These are phyloP conservation scores for Neoscelio sp. DNA, from an alignment of 2,888 invertebrate genomes.

Conservation along the genomic window DNA sequence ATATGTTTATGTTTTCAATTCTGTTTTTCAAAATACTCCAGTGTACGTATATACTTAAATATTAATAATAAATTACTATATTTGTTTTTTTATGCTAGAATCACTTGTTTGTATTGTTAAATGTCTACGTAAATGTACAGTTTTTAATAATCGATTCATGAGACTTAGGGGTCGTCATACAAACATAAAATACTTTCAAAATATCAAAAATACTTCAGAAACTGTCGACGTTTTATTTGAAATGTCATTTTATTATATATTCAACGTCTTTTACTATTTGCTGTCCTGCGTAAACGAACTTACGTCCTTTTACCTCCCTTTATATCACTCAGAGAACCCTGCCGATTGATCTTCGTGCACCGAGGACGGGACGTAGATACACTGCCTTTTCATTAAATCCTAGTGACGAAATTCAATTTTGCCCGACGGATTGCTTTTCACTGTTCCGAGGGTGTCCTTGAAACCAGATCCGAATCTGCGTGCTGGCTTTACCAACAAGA, in stretches of 20 bases:
- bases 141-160: background rate
- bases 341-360: slow-evolving; percentile 61
- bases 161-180: too few relatives aligned
- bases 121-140: too few relatives aligned
- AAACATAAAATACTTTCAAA: too few relatives aligned
- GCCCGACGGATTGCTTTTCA: slow-evolving; percentile 80
- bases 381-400: slow-evolving; percentile 68
- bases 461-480: slow-evolving; percentile 80
- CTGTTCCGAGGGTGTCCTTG: slow-evolving; percentile 75
- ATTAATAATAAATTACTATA: too few relatives aligned
- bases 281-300: slow-evolving; percentile 56
- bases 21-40: too few relatives aligned
- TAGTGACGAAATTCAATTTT: slow-evolving; percentile 80
- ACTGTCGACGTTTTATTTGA: slow-evolving; percentile 16
- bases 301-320: slow-evolving; percentile 55
- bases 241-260: slow-evolving; percentile 44
- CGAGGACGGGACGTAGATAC: slow-evolving; percentile 48
- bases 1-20: too few relatives aligned
- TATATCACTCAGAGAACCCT: slow-evolving; percentile 46
- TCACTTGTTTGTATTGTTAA: too few relatives aligned
- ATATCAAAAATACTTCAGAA: slow-evolving; percentile 21
- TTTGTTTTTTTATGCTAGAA: too few relatives aligned
- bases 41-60: too few relatives aligned
- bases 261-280: slow-evolving; percentile 34
- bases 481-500: slow-evolving; percentile 70